Evolutionary conservation across 2,888 invertebrate species (phyloP).

Genomic region (Catocala nupta): DNA sequence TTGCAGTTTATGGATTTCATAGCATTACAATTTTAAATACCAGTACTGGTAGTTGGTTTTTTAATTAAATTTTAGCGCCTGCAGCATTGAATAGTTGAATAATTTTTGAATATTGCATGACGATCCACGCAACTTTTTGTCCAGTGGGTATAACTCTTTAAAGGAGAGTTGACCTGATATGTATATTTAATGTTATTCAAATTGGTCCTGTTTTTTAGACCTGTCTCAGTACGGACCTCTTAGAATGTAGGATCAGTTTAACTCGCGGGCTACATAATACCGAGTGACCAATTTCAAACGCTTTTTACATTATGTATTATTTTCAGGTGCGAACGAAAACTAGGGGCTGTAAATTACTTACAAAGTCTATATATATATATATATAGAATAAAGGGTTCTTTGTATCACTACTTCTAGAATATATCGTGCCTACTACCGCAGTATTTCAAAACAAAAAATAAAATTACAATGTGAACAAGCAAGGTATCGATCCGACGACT

Average conservation of each 20-base stretch:
- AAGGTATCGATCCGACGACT: too few relatives aligned
- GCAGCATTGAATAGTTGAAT: constrained; percentile 37
- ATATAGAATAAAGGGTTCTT: too few relatives aligned
- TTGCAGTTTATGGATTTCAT: constrained; percentile 50
- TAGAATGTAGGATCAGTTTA: not conserved
- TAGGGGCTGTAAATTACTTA: too few relatives aligned
- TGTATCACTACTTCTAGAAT: too few relatives aligned
- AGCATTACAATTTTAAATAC: constrained; percentile 53
- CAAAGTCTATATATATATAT: too few relatives aligned
- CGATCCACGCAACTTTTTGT: not conserved
- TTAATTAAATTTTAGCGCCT: constrained; percentile 51
- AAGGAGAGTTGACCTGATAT: not conserved
- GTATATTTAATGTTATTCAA: constrained; percentile 3
- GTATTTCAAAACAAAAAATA: too few relatives aligned
- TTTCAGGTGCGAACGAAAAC: too few relatives aligned
- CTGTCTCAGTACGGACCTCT: not conserved
- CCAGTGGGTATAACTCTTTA: not conserved
- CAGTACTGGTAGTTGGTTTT: constrained; percentile 46
- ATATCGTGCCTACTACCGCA: too few relatives aligned
- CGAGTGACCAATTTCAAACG: too few relatives aligned
- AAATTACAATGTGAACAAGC: too few relatives aligned
- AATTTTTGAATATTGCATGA: constrained; percentile 32
- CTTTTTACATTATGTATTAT: too few relatives aligned
- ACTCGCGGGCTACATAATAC: too few relatives aligned
- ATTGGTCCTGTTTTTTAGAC: not conserved